Evolutionary conservation across 2,797 vertebrate species (phyloP).

Genomic region (Lithobates pipiens): DNA sequence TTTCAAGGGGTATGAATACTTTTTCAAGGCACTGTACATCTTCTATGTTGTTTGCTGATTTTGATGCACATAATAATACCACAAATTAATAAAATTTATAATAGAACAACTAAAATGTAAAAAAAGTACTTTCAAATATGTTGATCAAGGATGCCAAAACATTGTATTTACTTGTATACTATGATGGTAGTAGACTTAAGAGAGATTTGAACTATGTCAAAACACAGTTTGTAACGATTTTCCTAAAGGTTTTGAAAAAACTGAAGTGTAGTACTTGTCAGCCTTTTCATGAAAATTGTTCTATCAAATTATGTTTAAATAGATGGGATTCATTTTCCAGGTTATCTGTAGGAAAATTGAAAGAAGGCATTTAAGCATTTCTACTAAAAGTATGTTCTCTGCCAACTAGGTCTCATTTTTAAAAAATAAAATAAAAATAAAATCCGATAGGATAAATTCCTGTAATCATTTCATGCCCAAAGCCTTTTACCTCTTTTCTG

Average conservation of each 20-base stretch:
- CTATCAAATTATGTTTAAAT: conserved; percentile 21
- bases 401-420: background rate
- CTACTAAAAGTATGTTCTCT: background rate
- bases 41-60: no score
- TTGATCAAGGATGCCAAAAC: background rate
- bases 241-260: background rate
- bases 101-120: no score
- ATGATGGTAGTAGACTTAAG: background rate
- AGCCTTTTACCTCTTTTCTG: no score
- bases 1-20: no score
- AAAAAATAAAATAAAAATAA: no score
- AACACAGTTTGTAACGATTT: conserved; percentile 4
- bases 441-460: no score
- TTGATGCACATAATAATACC: no score
- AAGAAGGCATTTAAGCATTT: conserved; percentile 8
- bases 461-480: no score
- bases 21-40: no score
- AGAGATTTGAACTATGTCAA: background rate
- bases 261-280: background rate
- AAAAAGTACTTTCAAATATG: background rate
- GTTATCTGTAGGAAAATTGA: background rate
- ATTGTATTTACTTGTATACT: background rate
- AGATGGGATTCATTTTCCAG: conserved; percentile 10
- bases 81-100: no score
- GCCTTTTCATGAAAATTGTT: conserved; percentile 14